phyloP scores from a whole-genome alignment of 2,113 vertebrate genomes.

The Vulpes ferrilata region DNA sequence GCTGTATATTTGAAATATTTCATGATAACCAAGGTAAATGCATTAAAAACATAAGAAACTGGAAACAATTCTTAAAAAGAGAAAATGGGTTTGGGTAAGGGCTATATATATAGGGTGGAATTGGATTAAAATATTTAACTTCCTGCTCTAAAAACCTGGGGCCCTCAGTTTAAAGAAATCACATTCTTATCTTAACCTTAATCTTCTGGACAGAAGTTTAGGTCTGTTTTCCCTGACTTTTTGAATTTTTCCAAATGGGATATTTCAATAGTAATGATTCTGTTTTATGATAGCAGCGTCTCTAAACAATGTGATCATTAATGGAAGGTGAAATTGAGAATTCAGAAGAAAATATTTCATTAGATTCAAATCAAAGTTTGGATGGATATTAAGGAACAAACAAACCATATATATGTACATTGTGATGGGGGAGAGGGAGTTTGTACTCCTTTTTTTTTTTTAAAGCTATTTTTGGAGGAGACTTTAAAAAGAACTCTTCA shows the following conservation, averaged over 20 bases:
- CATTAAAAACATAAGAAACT: conserved; percentile 13
- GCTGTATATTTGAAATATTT: conserved; percentile 39
- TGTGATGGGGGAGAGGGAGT: background rate
- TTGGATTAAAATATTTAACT: background rate
- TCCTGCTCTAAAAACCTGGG: conserved; percentile 21
- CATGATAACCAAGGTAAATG: background rate
- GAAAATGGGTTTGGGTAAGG: background rate
- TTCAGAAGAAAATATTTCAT: background rate
- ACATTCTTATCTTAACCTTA: background rate
- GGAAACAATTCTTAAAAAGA: background rate
- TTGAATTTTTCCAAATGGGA: conserved; percentile 24
- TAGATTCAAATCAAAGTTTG: background rate
- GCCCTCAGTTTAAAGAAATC: conserved; percentile 36
- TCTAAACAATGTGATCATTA: conserved; percentile 30
- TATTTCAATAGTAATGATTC: background rate
- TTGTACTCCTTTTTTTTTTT: conserved; percentile 61
- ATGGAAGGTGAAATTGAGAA: conserved; percentile 24
- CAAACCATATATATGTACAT: background rate
- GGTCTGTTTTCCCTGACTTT: background rate
- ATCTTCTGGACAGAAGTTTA: background rate
- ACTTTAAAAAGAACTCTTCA: conserved; percentile 65
- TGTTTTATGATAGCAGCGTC: background rate
- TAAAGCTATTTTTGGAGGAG: conserved; percentile 64
- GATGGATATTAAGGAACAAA: background rate
- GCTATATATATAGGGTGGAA: background rate